Evolutionary conservation across 2,113 vertebrate species (phyloP).

Genomic region (Daphoenositta chrysoptera): DNA sequence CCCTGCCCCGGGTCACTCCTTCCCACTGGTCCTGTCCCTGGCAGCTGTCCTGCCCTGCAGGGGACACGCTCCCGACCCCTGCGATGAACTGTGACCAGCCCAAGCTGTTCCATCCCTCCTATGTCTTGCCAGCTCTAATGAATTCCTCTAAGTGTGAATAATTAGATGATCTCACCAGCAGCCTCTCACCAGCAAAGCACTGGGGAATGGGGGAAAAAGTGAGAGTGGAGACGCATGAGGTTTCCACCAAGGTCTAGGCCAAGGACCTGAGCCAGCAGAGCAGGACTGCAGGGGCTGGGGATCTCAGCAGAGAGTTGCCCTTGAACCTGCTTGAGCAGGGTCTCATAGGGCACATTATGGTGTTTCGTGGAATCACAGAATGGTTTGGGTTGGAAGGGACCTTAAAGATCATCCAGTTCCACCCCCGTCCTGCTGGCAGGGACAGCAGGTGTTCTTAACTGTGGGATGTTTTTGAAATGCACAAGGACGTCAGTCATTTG

Average conservation of each 20-base stretch:
- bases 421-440: not conserved
- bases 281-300: not conserved
- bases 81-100: not conserved
- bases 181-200: not conserved
- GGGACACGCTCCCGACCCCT: rapidly evolving
- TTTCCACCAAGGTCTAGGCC: not conserved
- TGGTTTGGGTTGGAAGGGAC: not conserved
- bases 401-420: not conserved
- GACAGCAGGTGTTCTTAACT: not conserved
- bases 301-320: not conserved
- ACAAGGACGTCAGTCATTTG: not conserved
- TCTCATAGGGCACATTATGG: rapidly evolving
- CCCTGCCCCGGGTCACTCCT: not conserved
- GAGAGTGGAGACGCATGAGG: rapidly evolving
- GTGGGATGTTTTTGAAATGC: not conserved
- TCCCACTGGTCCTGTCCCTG: not conserved
- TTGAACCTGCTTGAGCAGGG: not conserved
- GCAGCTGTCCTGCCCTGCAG: not conserved
- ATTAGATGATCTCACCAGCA: not conserved
- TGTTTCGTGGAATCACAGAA: not conserved
- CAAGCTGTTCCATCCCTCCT: slow-evolving; percentile 24
- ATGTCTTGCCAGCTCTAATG: not conserved
- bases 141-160: slow-evolving; percentile 8
- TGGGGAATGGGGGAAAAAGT: not conserved
- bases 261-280: not conserved